Percentiles rank a stretch among this genome's conserved stretches.
These are phyloP conservation scores for Gerris buenoi DNA, from an alignment of 1,140 invertebrate genomes.

Conservation along the genomic window DNA sequence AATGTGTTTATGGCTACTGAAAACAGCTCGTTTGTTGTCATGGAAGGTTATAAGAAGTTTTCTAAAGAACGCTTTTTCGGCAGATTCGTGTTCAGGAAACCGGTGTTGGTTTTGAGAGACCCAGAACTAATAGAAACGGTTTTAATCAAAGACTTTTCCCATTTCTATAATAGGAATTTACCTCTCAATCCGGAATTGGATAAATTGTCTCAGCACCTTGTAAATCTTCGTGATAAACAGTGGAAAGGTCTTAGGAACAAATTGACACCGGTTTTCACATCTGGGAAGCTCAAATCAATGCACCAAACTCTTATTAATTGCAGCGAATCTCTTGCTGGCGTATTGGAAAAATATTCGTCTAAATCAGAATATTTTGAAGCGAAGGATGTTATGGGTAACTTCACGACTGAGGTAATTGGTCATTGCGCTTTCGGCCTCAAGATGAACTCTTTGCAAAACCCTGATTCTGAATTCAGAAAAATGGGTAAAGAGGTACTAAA, in stretches of 20 bases:
- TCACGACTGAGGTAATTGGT: constrained; percentile 25
- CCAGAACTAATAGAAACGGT: constrained; percentile 34
- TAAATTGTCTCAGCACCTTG: constrained; percentile 35
- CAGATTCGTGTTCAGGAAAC: constrained; percentile 18
- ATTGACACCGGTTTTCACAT: constrained; percentile 45
- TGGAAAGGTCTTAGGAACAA: constrained; percentile 44
- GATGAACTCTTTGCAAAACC: constrained; percentile 28
- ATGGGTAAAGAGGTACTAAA: constrained; percentile 15
- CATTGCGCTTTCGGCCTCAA: constrained; percentile 29
- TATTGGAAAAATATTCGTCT: neutral
- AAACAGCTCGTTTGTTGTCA: neutral
- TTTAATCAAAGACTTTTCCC: constrained; percentile 38
- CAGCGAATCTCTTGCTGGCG: neutral
- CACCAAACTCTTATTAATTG: neutral
- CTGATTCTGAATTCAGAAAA: constrained; percentile 34
- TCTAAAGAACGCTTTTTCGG: constrained; percentile 25
- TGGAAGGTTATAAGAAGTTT: constrained; percentile 16
- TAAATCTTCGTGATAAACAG: constrained; percentile 34
- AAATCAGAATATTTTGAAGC: neutral
- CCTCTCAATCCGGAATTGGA: constrained; percentile 33
- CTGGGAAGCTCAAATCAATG: constrained; percentile 33
- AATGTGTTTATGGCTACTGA: neutral
- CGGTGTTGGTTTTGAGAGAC: constrained; percentile 21
- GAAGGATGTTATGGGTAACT: constrained; percentile 25
- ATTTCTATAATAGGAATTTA: constrained; percentile 36